Base-by-base conservation (phyloP, 2,888 invertebrate species). In the Euphydryas editha region DNA sequence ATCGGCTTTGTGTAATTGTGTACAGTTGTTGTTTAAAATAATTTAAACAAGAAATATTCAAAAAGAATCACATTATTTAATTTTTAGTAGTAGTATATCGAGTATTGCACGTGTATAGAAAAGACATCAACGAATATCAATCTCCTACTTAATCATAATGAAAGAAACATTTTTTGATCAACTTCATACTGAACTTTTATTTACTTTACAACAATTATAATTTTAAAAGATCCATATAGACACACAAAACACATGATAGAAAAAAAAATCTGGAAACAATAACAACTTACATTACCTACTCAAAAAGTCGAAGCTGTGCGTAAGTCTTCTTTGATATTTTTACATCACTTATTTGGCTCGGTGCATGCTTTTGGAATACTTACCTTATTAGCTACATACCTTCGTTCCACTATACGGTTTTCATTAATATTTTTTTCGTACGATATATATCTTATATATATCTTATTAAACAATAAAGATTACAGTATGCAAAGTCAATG, bases 391-490 rank as follows among this genome's bases (percentile, higher is more conserved):
- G 20, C 51, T 47, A 58, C 65, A 66, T 67, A 69, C 69, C 18
- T 62, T 36, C 55, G 20, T 24, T 49, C 37, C 67, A 62, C 69
- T 69, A 62, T 67, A 69, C 65, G 67, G 67, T 67, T 65, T 63
- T 63, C 69, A 71, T 67, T 69, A 69, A 65, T 61, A 46, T 70
- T 69, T 67, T 51, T 70, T 68, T 68, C 70, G 57, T 69, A 69
- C 67, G 65, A 69, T 71, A 72, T n/a, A n/a, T n/a, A n/a, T n/a
- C n/a, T n/a, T n/a, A n/a, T n/a, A n/a, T n/a, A 71, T 66, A 68
- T 68, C 74, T 74, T 74, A 73, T 74, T 73, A 74, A 73, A 72
- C 71, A 70, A 72, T 72, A 72, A 73, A 71, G 69, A 64, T 69
- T 66, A 70, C 72, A 71, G 72, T 72, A 73, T 73, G 72, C 67